Base-by-base conservation (phyloP, 2,113 vertebrate genomes). In the Anser cygnoides region DNA sequence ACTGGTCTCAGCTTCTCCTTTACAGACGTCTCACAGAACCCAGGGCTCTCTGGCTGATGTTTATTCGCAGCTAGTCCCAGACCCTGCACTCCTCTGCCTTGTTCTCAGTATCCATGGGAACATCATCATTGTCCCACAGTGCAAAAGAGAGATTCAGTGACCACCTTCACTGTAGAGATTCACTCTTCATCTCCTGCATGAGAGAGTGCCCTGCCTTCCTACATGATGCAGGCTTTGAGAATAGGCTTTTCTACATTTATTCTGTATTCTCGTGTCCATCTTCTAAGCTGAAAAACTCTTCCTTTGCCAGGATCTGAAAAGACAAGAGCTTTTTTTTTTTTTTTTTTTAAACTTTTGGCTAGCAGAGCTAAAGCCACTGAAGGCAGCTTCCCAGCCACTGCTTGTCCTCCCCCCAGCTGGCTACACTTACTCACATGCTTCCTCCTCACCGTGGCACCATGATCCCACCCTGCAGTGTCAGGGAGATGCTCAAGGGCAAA, bases 91-190 rank as follows among this genome's bases (percentile, higher is more conserved):
- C n/a, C 70, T 95, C 71, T 90, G 80, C 71, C 74, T 76, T 89
- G 21, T 77, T 93, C 93, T 70, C 80, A 82, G 92, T 95, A 96
- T 94, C 95, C 95, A 93, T 96, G 93, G 92, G 90, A 93, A 94
- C 90, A 89, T 89, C 52, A 35, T 72, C 49, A 84, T 89, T 94
- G 73, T 89, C 85, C 77, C 9, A 3, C 0, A 0, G 44, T 73
- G 93, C 61, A 72, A 91, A 96, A 77, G 86, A 92, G 84, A 71
- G 73, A 70, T 95, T 93, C 93, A 79, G 87, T 58, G 87, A 84
- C 94, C 94, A 96, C 91, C 93, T 95, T 96, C 26, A 0, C 66
- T 74, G 93, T 87, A 93, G 61, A 89, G 88, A 92, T 84, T 95
- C 88, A 72, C 77, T 90, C 37, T 62, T 95, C 93, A 95, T 88